Evolutionary conservation across 2,797 vertebrate species (phyloP), one percentile per base, ranked within the genome.

Genomic region (Hoplostethus atlanticus): DNA sequence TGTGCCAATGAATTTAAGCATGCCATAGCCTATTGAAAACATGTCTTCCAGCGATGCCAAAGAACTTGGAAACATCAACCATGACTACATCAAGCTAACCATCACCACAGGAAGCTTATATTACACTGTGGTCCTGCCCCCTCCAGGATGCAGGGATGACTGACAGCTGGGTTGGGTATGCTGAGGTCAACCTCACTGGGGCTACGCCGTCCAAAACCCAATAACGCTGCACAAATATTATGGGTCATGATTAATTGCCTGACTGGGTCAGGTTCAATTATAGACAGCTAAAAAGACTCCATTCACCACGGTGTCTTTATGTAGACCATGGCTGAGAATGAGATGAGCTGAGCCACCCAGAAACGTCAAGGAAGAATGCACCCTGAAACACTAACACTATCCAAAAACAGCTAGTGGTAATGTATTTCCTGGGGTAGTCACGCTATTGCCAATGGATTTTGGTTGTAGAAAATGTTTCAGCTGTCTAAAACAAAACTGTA

Each of bases 171-270:
- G 73, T 68, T 64, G 80, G 78, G 80, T 46, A 69, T 57, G 66
- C 73, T 4, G 56, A 77, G 71, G 79, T 74, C 68, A 42, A 83
- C 79, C 86, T 84, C 66, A 54, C 73, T 81, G 79, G 85, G 86
- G 86, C 88, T 79, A 64, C 52, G 81, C 77, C 59, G 71, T 78
- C 78, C 73, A 77, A 78, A 88, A 90, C 76, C 76, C 75, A 76
- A 81, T 68, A 79, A 85, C 62, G 59, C 88, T 92, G 85, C 79
- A 87, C 87, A 94, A 94, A 94, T 91, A 94, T 93, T 92, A 87
- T 89, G 91, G 91, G 85, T 92, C 84, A 83, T 79, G 79, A 89
- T 87, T 92, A 93, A 94, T 88, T 89, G 91, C 86, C 72, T 57
- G 79, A 79, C 76, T 56, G 80, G 88, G 93, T 91, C 91, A 91